Percentiles rank a stretch among this genome's conserved stretches.
Conservation (phyloP, 1,140 invertebrate species). For the Dendrolimus kikuchii region DNA sequence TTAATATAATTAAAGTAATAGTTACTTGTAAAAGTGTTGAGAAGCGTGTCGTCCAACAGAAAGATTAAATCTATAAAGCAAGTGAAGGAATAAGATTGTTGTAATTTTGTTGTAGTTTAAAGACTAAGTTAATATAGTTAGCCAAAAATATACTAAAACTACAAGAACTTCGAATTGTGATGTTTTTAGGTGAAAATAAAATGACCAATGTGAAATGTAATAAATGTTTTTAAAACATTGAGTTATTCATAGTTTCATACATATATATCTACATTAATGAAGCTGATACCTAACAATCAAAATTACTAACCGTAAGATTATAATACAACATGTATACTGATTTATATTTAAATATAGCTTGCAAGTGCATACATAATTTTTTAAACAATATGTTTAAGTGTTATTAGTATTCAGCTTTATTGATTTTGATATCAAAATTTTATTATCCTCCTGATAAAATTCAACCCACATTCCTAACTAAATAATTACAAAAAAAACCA, state of each 20-base stretch:
- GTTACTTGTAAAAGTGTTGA: slow-evolving; percentile 9
- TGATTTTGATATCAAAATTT: too few species aligned
- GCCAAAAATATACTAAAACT: slow-evolving; percentile 35
- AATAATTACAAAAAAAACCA: slow-evolving; percentile 36
- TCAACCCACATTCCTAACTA: slow-evolving; percentile 14
- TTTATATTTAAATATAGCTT: neutral
- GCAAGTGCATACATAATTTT: neutral
- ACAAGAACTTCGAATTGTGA: slow-evolving; percentile 46
- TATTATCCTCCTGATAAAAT: slow-evolving; percentile 9
- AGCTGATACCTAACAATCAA: slow-evolving; percentile 6
- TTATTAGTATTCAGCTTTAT: neutral
- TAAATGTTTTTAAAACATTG: slow-evolving; percentile 61
- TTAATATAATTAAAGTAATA: slow-evolving; percentile 27
- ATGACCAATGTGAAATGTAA: slow-evolving; percentile 66
- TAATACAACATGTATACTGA: too few species aligned
- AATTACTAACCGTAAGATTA: neutral
- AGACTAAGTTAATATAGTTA: slow-evolving; percentile 33
- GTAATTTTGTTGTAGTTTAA: slow-evolving; percentile 19
- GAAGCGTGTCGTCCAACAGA: slow-evolving; percentile 19
- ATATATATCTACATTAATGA: slow-evolving; percentile 27
- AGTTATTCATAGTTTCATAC: slow-evolving; percentile 24
- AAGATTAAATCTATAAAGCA: neutral
- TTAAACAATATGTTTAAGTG: too few species aligned
- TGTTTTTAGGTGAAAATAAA: slow-evolving; percentile 35
- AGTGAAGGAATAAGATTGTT: slow-evolving; percentile 11